A percentile compares a stretch with the other conserved stretches of the same genome.
Evolutionary conservation across 64 coral and sea anemone genomes (phyloP).

Genomic region (Astreopora myriophthalma): DNA sequence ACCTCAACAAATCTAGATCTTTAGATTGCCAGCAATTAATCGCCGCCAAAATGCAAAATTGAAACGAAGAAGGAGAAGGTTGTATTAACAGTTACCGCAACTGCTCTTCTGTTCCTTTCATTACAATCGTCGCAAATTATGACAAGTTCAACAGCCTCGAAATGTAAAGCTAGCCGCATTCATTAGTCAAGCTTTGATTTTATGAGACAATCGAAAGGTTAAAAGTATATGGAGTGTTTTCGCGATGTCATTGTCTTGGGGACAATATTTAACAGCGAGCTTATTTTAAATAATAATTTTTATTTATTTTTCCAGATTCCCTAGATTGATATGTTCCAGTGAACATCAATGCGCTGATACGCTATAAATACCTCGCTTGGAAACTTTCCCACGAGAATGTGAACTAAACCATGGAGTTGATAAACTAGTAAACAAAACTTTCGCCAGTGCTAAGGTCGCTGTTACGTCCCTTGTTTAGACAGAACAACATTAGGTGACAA

Average conservation of each 20-base stretch:
- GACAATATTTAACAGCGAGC: background rate
- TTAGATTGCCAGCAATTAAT: background rate
- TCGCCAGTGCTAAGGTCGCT: background rate
- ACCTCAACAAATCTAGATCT: no score
- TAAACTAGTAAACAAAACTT: constrained; percentile 20
- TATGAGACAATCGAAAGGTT: background rate
- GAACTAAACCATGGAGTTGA: constrained; percentile 27
- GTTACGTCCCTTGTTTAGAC: background rate
- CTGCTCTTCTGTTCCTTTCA: no score
- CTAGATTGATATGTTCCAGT: background rate
- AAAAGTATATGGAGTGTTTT: background rate
- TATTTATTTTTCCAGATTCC: background rate
- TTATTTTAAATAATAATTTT: constrained; percentile 9
- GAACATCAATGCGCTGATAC: background rate
- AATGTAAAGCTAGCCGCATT: background rate
- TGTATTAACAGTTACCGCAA: no score
- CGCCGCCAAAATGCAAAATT: no score
- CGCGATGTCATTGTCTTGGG: background rate
- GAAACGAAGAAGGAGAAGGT: background rate
- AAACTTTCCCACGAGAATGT: constrained; percentile 55
- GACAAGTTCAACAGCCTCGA: background rate
- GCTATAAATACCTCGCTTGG: constrained; percentile 32
- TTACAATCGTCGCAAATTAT: background rate
- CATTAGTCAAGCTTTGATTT: background rate
- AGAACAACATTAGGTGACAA: background rate